Conservation (phyloP, 1,140 invertebrate species). For the Drosophila malerkotliana region DNA sequence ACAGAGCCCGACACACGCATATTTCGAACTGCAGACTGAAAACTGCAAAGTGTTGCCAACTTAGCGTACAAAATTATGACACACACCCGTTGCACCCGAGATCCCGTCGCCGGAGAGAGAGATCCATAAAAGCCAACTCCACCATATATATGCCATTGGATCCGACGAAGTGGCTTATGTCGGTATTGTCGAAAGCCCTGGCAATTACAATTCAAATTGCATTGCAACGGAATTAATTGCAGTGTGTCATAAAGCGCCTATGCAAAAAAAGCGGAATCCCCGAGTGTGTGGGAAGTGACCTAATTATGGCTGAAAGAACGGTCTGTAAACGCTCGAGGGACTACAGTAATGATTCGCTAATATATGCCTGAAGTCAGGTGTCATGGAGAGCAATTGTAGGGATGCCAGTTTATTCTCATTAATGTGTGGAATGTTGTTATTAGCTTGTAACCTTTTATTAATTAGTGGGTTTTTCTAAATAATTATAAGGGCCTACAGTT, state of each 20-base stretch:
- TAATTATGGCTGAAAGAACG: conserved; percentile 8
- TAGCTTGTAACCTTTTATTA: neutral
- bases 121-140: conserved; percentile 33
- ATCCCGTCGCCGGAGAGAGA: conserved; percentile 2
- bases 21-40: conserved; percentile 14
- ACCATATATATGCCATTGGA: conserved; percentile 1
- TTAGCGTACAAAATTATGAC: conserved; percentile 80
- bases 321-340: conserved; percentile 1
- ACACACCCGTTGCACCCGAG: conserved; percentile 23
- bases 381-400: neutral
- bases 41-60: conserved; percentile 79
- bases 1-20: conserved; percentile 61
- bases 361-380: neutral
- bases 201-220: conserved; percentile 48
- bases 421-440: neutral
- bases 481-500: neutral
- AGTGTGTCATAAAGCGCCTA: conserved; percentile 39
- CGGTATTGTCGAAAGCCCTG: conserved; percentile 33
- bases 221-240: conserved; percentile 39
- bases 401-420: neutral
- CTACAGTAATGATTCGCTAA: conserved; percentile 2
- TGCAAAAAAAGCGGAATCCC: conserved; percentile 13
- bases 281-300: conserved; percentile 2
- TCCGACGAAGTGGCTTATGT: conserved; percentile 36
- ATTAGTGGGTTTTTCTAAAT: neutral